Percentiles rank a stretch among this genome's conserved stretches.
These are phyloP conservation scores for Aethes cnicana DNA, from an alignment of 2,888 invertebrate genomes.

Conservation along the genomic window DNA sequence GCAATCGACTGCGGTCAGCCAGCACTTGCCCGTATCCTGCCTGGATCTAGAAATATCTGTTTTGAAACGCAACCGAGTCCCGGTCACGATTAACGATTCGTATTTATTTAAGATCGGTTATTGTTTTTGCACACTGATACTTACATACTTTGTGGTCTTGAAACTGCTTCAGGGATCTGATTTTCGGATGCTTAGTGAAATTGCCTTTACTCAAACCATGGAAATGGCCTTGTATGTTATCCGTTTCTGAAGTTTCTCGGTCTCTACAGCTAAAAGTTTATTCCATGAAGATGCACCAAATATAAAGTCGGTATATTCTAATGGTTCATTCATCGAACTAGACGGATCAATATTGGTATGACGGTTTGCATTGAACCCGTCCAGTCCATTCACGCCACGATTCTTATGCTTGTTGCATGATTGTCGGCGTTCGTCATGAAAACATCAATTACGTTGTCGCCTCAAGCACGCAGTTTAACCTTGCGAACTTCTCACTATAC, in stretches of 20 bases:
- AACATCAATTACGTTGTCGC: conserved; percentile 56
- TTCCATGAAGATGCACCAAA: too few relatives aligned
- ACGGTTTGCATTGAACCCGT: too few relatives aligned
- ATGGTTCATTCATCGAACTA: too few relatives aligned
- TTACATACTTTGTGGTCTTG: too few relatives aligned
- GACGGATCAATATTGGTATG: too few relatives aligned
- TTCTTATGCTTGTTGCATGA: conserved; percentile 66
- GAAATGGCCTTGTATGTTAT: too few relatives aligned
- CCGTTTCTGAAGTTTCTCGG: too few relatives aligned
- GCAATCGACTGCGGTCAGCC: conserved; percentile 53
- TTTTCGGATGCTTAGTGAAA: too few relatives aligned
- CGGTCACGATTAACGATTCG: conserved; percentile 58
- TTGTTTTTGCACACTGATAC: conserved; percentile 41
- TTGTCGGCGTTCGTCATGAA: conserved; percentile 54
- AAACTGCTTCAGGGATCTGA: too few relatives aligned
- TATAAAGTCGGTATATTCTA: too few relatives aligned
- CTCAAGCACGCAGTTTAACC: conserved; percentile 36
- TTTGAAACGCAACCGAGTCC: conserved; percentile 59
- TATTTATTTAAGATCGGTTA: conserved; percentile 47
- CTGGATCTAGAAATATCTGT: conserved; percentile 69
- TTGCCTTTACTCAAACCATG: too few relatives aligned
- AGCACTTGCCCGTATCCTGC: conserved; percentile 48
- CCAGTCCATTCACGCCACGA: conserved; percentile 34
- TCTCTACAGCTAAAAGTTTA: too few relatives aligned
- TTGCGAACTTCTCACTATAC: conserved; percentile 10